These are phyloP conservation scores for Dione juno DNA, from an alignment of 2,888 invertebrate genomes.

Conservation along the genomic window DNA sequence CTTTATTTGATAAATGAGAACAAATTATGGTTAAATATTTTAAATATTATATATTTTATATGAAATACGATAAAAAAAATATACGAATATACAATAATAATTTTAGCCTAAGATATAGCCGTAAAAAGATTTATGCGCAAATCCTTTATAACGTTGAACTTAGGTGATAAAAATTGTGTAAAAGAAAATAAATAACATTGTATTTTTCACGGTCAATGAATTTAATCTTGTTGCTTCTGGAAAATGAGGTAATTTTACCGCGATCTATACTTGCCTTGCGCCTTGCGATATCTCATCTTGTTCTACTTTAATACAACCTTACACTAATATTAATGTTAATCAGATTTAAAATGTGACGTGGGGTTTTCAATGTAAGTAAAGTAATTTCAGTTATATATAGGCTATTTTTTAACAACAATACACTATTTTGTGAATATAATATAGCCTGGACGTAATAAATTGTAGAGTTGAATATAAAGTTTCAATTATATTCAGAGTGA, in stretches of 20 bases:
- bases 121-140: background rate
- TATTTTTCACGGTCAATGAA: constrained; percentile 20
- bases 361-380: background rate
- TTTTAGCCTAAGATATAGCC: too few relatives aligned
- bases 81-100: too few relatives aligned
- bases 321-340: background rate
- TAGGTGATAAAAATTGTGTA: constrained; percentile 7
- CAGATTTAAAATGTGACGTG: background rate
- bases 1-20: too few relatives aligned
- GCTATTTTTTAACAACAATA: too few relatives aligned
- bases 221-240: constrained; percentile 18
- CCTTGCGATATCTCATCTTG: constrained; percentile 11
- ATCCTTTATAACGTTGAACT: background rate
- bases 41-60: too few relatives aligned
- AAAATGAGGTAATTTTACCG: constrained; percentile 26
- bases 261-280: constrained; percentile 13
- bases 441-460: too few relatives aligned
- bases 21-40: too few relatives aligned
- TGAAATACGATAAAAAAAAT: too few relatives aligned
- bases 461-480: too few relatives aligned
- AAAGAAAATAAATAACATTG: constrained; percentile 19
- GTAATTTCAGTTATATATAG: too few relatives aligned
- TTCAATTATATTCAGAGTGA: too few relatives aligned
- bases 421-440: too few relatives aligned
- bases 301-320: constrained; percentile 10